A percentile compares a stretch with the other conserved stretches of the same genome.
Conservation (phyloP, 2,888 invertebrate species). For the Ophion ellenae region DNA sequence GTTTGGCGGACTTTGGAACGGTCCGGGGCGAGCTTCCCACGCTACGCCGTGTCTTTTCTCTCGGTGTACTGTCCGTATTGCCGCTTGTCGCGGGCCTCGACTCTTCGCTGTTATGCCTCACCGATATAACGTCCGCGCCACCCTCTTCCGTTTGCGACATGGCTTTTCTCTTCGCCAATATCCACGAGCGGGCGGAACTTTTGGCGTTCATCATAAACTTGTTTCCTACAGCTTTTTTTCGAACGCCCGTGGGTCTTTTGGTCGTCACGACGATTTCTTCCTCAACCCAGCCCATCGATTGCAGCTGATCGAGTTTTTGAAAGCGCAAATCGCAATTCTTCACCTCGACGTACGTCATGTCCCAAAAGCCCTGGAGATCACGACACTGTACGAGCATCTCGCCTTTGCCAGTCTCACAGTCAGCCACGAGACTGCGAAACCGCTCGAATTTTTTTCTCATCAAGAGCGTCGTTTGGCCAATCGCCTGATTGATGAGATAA, state of each 20-base stretch:
- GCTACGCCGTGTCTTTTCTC: conserved; percentile 8
- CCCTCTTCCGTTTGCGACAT: conserved; percentile 29
- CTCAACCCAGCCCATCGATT: conserved; percentile 83
- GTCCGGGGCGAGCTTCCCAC: conserved; percentile 16
- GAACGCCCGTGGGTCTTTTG: background rate
- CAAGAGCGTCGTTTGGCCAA: too few relatives aligned
- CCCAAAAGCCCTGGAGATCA: conserved; percentile 92
- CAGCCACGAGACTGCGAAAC: too few relatives aligned
- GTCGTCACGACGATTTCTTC: conserved; percentile 72
- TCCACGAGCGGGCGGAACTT: conserved; percentile 73
- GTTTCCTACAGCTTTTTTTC: conserved; percentile 51
- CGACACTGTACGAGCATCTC: too few relatives aligned
- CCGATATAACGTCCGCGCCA: conserved; percentile 34
- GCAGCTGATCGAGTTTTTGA: conserved; percentile 71
- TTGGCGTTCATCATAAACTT: conserved; percentile 25
- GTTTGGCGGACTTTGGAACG: conserved; percentile 4
- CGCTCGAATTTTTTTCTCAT: too few relatives aligned
- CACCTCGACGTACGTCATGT: conserved; percentile 91
- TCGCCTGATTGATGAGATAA: too few relatives aligned
- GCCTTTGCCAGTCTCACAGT: too few relatives aligned
- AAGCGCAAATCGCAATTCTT: conserved; percentile 78
- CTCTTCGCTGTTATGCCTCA: conserved; percentile 28
- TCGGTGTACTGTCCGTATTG: background rate
- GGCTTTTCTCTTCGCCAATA: conserved; percentile 74
- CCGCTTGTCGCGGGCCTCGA: conserved; percentile 26